phyloP scores from a whole-genome alignment of 2,888 invertebrate genomes.

The Meteorus cinctellus region DNA sequence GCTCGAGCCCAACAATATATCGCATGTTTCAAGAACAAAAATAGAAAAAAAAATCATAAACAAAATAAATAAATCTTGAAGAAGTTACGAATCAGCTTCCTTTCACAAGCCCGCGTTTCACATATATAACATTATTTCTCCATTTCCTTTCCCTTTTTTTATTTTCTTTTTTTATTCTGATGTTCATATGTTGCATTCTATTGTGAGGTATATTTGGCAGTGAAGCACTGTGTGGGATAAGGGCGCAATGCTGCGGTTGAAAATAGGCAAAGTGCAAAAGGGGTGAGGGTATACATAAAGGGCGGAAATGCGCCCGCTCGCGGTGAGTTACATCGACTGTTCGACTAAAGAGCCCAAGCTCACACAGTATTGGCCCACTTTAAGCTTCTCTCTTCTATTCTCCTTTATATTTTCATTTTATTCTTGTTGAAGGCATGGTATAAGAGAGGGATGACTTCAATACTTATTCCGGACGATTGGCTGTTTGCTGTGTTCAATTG shows the following conservation, averaged over 20 bases:
- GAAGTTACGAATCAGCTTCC: not conserved
- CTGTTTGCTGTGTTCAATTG: conserved; percentile 51
- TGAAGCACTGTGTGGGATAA: not conserved
- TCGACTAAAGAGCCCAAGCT: not conserved
- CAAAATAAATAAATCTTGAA: not conserved
- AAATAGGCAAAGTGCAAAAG: conserved; percentile 6
- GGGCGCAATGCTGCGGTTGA: not conserved
- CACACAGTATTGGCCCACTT: conserved; percentile 6
- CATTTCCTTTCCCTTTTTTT: not conserved
- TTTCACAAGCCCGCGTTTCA: not conserved
- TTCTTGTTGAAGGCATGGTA: not conserved
- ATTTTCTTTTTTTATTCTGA: not conserved
- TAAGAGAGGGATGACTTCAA: conserved; percentile 17
- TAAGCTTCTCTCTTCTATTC: not conserved
- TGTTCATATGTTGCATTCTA: not conserved
- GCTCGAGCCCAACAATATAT: not conserved
- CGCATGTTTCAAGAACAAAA: not conserved
- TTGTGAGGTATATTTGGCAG: not conserved
- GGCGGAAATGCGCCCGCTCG: not conserved
- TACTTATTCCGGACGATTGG: conserved; percentile 52
- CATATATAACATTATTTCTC: not conserved
- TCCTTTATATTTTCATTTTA: not conserved
- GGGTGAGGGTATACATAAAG: not conserved
- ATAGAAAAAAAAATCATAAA: not conserved
- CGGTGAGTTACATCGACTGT: not conserved